Evolutionary conservation across 2,797 vertebrate species (phyloP), one percentile per base, ranked within the genome.

Genomic region (Anguilla obscura): DNA sequence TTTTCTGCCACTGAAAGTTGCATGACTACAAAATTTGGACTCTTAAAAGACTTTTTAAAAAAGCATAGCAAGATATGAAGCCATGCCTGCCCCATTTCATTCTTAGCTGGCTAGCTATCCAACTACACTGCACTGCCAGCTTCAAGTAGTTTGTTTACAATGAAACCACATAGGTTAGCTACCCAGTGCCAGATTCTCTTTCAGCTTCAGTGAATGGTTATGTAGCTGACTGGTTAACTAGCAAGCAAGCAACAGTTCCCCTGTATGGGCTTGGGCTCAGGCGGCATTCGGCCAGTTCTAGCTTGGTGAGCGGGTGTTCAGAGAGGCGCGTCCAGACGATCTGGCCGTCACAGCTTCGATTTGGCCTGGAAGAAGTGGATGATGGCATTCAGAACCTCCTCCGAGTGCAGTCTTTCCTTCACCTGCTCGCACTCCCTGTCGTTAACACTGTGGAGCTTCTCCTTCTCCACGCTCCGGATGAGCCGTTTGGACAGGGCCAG

Each of bases 401-500:
- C 96, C 0, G 98, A 98, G 2, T 85, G 54, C 97, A 96, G 97
- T 85, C 96, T 95, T 91, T 96, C 96, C 0, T 0, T 85, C 88
- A 98, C 94, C 1, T 91, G 79, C 48, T 95, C 94, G 91, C 97
- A 95, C 85, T 99, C 98, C 0, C 95, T 94, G 0, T 93, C 90
- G 80, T 99, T 99, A 45, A 96, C 90, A 0, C 92, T 90, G 0
- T 97, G 93, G 0, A 99, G 96, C 3, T 91, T 96, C 74, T 97
- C 96, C 90, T 93, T 97, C 74, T 98, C 97, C 0, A 14, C 0
- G 0, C 91, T 93, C 50, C 98, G 94, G n/a, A 98, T 93, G 88
- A 98, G 91, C 91, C 98, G 97, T 91, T 98, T 99, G 58, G 97
- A 98, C 87, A 96, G 85, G n/a, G 93, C 90, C 91, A 99, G 89